phyloP scores from a whole-genome alignment of 1,140 invertebrate species.

The Antheraea pernyi region DNA sequence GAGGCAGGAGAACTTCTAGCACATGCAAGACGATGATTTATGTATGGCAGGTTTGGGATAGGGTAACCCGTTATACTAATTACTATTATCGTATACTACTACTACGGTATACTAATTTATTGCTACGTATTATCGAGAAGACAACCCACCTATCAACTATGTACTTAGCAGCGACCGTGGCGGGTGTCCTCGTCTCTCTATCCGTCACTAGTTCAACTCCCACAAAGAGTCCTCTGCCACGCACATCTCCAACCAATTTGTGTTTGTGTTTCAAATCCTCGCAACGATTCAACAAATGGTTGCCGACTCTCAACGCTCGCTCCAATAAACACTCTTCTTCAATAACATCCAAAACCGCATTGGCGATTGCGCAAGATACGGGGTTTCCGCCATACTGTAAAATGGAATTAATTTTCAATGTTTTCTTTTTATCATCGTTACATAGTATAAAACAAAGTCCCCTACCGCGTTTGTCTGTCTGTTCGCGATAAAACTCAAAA shows the following conservation, averaged over 20 bases:
- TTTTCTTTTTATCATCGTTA: too few species aligned
- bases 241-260: slow-evolving; percentile 90
- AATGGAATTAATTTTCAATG: slow-evolving; percentile 15
- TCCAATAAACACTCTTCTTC: slow-evolving; percentile 92
- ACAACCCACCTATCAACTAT: slow-evolving; percentile 84
- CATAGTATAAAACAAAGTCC: too few species aligned
- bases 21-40: too few species aligned
- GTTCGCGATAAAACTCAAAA: too few species aligned
- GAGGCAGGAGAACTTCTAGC: too few species aligned
- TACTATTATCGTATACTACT: too few species aligned
- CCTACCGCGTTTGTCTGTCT: too few species aligned
- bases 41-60: too few species aligned
- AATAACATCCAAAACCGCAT: slow-evolving; percentile 96
- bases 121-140: too few species aligned
- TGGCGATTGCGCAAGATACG: slow-evolving; percentile 96
- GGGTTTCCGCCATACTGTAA: slow-evolving; percentile 98
- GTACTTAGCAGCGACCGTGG: slow-evolving; percentile 89
- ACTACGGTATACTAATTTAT: too few species aligned
- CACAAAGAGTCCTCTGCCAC: slow-evolving; percentile 95
- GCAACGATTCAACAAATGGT: slow-evolving; percentile 87
- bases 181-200: slow-evolving; percentile 87
- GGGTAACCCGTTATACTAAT: too few species aligned
- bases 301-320: slow-evolving; percentile 90
- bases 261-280: slow-evolving; percentile 86
- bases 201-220: slow-evolving; percentile 96